Evolutionary conservation across 2,797 vertebrate species (phyloP).

Genomic region (Bovichtus diacanthus): DNA sequence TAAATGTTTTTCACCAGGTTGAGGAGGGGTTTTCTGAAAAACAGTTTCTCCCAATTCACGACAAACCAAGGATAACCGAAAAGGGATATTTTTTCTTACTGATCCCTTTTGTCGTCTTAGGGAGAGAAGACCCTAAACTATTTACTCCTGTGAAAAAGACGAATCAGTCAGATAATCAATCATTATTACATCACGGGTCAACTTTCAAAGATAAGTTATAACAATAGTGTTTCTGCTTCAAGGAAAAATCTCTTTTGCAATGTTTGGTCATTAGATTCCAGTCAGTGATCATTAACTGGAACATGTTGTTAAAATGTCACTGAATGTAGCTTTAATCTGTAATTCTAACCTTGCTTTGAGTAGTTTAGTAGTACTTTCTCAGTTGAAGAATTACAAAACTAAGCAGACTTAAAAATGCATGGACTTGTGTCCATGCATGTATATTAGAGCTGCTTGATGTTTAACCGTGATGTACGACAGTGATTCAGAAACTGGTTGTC

Average conservation of each 20-base stretch:
- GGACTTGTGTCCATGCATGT: too few species aligned
- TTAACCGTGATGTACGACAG: background rate
- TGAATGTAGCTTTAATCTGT: background rate
- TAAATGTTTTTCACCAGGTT: background rate
- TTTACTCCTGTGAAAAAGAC: constrained; percentile 4
- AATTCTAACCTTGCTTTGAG: too few species aligned
- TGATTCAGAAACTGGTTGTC: background rate
- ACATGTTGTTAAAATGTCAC: background rate
- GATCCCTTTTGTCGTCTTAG: background rate
- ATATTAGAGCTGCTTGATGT: background rate
- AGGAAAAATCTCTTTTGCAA: background rate
- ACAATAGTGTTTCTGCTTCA: background rate
- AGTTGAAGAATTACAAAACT: background rate
- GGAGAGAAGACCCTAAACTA: background rate
- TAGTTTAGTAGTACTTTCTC: background rate
- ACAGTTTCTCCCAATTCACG: background rate
- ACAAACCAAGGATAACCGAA: background rate
- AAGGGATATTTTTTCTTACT: background rate
- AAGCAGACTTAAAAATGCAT: background rate
- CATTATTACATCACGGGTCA: constrained; percentile 2
- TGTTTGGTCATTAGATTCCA: background rate
- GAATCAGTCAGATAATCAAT: constrained; percentile 5
- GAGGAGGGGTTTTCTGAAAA: background rate
- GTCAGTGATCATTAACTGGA: background rate
- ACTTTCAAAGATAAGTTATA: constrained; percentile 7